A percentile compares a stretch with the other conserved stretches of the same genome.
These are phyloP conservation scores for Corapipo altera DNA, from an alignment of 2,113 vertebrate species.

Conservation along the genomic window DNA sequence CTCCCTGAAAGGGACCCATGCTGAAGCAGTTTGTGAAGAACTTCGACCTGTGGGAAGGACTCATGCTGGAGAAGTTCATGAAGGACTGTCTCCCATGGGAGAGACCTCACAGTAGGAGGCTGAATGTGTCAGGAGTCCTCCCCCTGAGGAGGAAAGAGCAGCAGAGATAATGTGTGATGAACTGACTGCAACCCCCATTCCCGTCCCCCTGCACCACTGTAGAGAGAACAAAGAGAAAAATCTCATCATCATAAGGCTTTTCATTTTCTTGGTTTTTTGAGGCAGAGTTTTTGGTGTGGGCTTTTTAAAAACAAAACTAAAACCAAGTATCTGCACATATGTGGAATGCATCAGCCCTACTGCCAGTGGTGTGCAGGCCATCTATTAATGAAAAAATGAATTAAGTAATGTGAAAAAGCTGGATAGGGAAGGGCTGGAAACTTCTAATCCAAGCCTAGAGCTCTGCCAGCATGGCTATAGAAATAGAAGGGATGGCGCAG, in stretches of 20 bases:
- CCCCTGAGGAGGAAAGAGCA: not conserved
- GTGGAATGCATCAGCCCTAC: not conserved
- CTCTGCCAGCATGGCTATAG: not conserved
- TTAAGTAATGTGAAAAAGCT: not conserved
- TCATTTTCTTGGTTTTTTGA: not conserved
- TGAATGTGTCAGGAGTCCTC: not conserved
- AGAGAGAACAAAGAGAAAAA: not conserved
- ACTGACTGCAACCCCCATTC: not conserved
- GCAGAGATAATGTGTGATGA: accelerated
- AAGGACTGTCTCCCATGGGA: not conserved
- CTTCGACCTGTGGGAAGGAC: not conserved
- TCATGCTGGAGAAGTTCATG: not conserved
- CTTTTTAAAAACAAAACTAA: not conserved
- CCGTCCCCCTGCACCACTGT: not conserved
- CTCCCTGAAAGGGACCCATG: not conserved
- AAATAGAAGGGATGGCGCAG: not conserved
- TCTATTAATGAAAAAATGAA: not conserved
- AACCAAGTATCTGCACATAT: not conserved
- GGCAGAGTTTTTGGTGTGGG: not conserved
- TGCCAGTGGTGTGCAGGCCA: no score
- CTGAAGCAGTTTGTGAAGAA: not conserved
- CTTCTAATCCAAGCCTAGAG: not conserved
- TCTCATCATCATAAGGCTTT: not conserved
- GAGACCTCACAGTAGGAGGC: not conserved
- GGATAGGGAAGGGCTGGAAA: not conserved